phyloP scores from a whole-genome alignment of 2,113 vertebrate species.

The Proterorhinus semilunaris region DNA sequence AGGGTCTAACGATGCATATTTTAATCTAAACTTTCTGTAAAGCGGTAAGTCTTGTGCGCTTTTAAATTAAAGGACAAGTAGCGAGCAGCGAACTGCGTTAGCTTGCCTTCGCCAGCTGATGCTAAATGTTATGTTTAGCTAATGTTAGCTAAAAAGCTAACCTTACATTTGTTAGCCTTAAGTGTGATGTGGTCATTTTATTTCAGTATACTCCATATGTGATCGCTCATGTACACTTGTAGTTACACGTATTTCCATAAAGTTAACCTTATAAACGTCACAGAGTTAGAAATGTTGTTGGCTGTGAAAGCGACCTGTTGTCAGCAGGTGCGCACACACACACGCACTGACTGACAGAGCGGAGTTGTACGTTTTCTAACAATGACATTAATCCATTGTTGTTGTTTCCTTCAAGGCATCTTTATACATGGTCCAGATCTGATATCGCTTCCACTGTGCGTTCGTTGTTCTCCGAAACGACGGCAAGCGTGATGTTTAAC shows the following conservation, averaged over 20 bases:
- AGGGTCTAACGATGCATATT: not conserved
- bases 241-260: too few species aligned
- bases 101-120: not conserved
- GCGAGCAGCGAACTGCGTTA: conserved; percentile 3
- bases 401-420: not conserved
- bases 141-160: conserved; percentile 36
- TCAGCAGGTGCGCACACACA: conserved; percentile 28
- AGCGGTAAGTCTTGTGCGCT: not conserved
- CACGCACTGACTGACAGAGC: not conserved
- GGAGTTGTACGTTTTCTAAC: conserved; percentile 5
- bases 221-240: not conserved
- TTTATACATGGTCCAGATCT: not conserved
- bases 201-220: not conserved
- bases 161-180: conserved; percentile 28
- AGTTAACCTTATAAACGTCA: not conserved
- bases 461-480: conserved; percentile 18
- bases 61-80: not conserved
- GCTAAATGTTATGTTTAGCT: conserved; percentile 48
- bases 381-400: not conserved
- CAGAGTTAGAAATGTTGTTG: conserved; percentile 24
- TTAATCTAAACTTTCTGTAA: not conserved
- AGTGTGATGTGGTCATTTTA: conserved; percentile 21
- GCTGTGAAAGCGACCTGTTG: conserved; percentile 55
- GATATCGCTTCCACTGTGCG: conserved; percentile 1
- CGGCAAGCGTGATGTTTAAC: conserved; percentile 82